Conservation (phyloP, 2,888 invertebrate species). For the Lepeophtheirus nordmannii region DNA sequence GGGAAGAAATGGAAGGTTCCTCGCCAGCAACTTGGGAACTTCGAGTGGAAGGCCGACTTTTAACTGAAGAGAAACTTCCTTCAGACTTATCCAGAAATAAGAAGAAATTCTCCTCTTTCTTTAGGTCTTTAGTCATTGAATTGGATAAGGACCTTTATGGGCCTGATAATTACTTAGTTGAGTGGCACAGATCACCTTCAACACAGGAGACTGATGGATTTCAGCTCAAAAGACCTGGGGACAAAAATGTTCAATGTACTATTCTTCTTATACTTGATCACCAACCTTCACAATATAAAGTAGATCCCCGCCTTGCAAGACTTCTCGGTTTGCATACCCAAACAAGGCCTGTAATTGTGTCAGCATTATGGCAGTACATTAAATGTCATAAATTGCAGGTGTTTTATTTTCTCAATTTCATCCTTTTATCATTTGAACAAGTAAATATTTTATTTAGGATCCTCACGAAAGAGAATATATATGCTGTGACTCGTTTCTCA, state of each 20-base stretch:
- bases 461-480: slow-evolving; percentile 90
- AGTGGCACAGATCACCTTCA: slow-evolving; percentile 96
- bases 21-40: slow-evolving; percentile 85
- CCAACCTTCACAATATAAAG: slow-evolving; percentile 94
- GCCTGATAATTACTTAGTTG: slow-evolving; percentile 97
- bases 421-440: no score
- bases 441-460: no score
- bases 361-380: slow-evolving; percentile 98
- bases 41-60: slow-evolving; percentile 84
- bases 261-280: slow-evolving; percentile 91
- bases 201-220: slow-evolving; percentile 93
- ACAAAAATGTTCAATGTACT: slow-evolving; percentile 96
- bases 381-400: slow-evolving; percentile 75
- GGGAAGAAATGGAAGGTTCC: slow-evolving; percentile 42
- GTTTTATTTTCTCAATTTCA: no score
- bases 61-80: slow-evolving; percentile 65
- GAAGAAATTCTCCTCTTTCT: slow-evolving; percentile 97
- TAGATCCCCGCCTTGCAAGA: slow-evolving; percentile 86
- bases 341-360: slow-evolving; percentile 89
- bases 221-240: slow-evolving; percentile 92
- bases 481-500: slow-evolving; percentile 91
- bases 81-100: slow-evolving; percentile 37
- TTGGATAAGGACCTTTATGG: slow-evolving; percentile 97
- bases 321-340: slow-evolving; percentile 93
- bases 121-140: slow-evolving; percentile 97